Evolutionary conservation across 2,797 vertebrate species (phyloP), one percentile per base, ranked within the genome.

Genomic region (Melanotaenia parkinsoni): DNA sequence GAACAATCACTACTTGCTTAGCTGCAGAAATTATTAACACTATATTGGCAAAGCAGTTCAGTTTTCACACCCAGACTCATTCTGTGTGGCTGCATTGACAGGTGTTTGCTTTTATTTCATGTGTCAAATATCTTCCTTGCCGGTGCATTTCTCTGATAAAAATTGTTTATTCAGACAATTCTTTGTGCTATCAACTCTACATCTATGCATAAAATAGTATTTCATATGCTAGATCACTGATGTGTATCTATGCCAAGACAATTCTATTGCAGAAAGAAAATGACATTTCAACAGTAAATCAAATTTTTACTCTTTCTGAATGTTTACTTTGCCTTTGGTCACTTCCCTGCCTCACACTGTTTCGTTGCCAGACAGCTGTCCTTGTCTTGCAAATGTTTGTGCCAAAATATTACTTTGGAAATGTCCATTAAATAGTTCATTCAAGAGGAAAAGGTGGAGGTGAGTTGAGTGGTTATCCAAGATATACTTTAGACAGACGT

Each of bases 11-110:
- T 65, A 82, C 82, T 77, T 67, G 67, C 86, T 83, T 76, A 78
- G 89, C 82, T 76, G 76, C 80, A 83, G 71, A 59, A 92, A 94
- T 92, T 91, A 94, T 93, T 91, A 92, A 90, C 91, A 89, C 72
- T 53, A 64, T 91, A 92, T 91, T 91, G 90, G 93, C 88, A 70
- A 79, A 75, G 64, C 47, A 28, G 74, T 70, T 69, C 80, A 57
- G 16, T 54, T 76, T 86, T 81, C 63, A 64, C 73, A 81, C 84
- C 58, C 63, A 43, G 59, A 72, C 30, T 76, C 56, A n/a, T 56
- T 54, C 9, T 50, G 24, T 54, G 20, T 18, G 58, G 35, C 58
- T 33, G 64, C 40, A 38, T 5, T 50, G 37, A 69, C 4, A 33
- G 37, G 53, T 28, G 33, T 69, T 73, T 53, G 38, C 59, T 16